A percentile compares a stretch with the other conserved stretches of the same genome.
Conservation (phyloP, 1,140 invertebrate species). For the Chymomyza costata region DNA sequence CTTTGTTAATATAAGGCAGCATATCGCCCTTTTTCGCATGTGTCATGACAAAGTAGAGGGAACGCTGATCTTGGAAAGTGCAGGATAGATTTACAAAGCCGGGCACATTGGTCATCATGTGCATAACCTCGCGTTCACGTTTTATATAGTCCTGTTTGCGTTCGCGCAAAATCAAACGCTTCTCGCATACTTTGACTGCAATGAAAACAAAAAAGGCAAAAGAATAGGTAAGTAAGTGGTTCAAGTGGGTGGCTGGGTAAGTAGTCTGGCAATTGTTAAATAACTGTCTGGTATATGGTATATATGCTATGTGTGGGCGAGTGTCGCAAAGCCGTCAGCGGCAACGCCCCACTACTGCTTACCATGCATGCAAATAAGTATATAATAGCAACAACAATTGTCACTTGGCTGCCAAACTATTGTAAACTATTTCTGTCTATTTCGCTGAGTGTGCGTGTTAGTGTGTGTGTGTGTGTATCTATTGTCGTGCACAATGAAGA, state of each 20-base stretch:
- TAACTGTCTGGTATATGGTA: too few species aligned
- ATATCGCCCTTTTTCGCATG: constrained; percentile 97
- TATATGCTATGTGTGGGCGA: too few species aligned
- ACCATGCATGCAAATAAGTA: constrained; percentile 1
- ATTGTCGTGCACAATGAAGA: not conserved
- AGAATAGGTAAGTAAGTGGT: constrained; percentile 1
- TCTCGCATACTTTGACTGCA: constrained; percentile 97
- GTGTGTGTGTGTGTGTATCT: not conserved
- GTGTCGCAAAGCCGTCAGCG: too few species aligned
- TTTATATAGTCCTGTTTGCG: constrained; percentile 95
- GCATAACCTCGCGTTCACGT: constrained; percentile 77
- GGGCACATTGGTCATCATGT: constrained; percentile 76
- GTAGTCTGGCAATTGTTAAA: too few species aligned
- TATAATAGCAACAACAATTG: constrained; percentile 2
- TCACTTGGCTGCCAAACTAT: too few species aligned
- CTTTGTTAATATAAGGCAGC: constrained; percentile 92
- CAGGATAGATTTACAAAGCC: constrained; percentile 96
- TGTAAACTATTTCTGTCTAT: not conserved
- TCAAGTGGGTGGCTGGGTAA: too few species aligned
- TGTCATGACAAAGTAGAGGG: constrained; percentile 97
- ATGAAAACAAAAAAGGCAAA: constrained; percentile 60
- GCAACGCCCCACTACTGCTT: too few species aligned
- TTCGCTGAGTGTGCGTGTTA: not conserved
- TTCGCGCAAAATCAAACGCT: constrained; percentile 92
- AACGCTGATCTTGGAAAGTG: constrained; percentile 96